Base-by-base conservation (phyloP, 2,797 vertebrate genomes). In the Microhierax caerulescens region DNA sequence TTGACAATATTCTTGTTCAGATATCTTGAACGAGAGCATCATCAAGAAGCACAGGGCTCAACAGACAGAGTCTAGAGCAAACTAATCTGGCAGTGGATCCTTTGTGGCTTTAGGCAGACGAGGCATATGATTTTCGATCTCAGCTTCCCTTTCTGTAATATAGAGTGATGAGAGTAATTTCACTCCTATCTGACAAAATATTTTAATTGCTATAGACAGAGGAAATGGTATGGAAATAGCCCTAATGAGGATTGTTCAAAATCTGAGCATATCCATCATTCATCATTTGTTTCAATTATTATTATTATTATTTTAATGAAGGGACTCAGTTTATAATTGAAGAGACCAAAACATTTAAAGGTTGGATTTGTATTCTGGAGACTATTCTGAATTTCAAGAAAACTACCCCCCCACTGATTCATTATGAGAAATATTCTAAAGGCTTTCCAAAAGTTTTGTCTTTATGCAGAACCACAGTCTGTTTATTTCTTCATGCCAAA, bases 381-480 rank as follows among this genome's bases (percentile, higher is more conserved):
- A 75, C 24, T 59, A 61, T 86, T 74, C 80, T 76, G 50, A 97
- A 86, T 59, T 85, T 95, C 77, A 93, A 90, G 88, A 90, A 63
- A 69, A 91, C 86, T 96, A 72, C 76, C 73, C 56, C 72, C 50
- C 50, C 69, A 85, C 39, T 30, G 32, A 85, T 85, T 95, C 75
- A 92, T 79, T 87, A 96, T 96, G 83, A 96, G 90, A 97, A 97
- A 91, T 97, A 97, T 97, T 97, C 86, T 90, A 94, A 95, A 94
- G 90, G 83, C 88, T 88, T 97, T 96, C 94, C 95, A 87, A 81
- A 97, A 89, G 78, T 84, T 96, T 93, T 93, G 95, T 81, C 79
- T 97, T 97, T 97, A 93, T 97, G 86, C 87, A 95, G 94, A 75
- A 95, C 85, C 78, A 73, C 93, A 93, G 91, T 91, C 91, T 95